Base-by-base conservation (phyloP, 2,888 invertebrate genomes). In the Perizoma flavofasciatum region DNA sequence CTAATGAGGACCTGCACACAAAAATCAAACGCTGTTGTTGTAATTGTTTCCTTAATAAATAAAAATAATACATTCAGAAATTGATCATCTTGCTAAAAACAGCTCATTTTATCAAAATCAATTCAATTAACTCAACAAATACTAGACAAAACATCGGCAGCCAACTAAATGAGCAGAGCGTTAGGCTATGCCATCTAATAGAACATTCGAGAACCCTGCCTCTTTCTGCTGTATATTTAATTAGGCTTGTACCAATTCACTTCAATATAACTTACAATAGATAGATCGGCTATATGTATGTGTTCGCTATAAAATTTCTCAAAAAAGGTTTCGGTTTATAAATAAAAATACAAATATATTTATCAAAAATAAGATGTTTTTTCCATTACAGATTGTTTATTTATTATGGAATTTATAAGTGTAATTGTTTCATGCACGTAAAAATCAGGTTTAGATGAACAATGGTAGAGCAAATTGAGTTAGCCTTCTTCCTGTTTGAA, bases 191-290 rank as follows among this genome's bases (percentile, higher is more conserved):
- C 63, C 63, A 72, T 66, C 49, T 61, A 44, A 10, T 48, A 9
- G 40, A 57, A 48, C 47, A 47, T 9, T 57, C 40, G 50, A 73
- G 68, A 48, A 66, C 59, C 62, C 68, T 57, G 61, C 61, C 69
- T 67, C 66, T 69, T 65, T 63, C 66, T 66, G 58, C 63, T 49
- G 22, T 22, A 37, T 66, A 77, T 75, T 77, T 74, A 74, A 78
- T 75, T 75, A 74, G 72, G 68, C 69, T 73, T 68, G 61, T 58
- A 61, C 68, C 70, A 72, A 75, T 78, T 75, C 72, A 56, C 46
- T 59, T 65, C 52, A 32, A 45, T 49, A 44, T 34, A 39, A 4
- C 45, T 53, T 0, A n/a, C 41, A 9, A 49, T 39, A 7, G 40
- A 8, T 49, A 40, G 4, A 40, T 49, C 33, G 7, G n/a, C 33